Evolutionary conservation across 2,888 invertebrate genomes (phyloP).

Genomic region (Boloria selene): DNA sequence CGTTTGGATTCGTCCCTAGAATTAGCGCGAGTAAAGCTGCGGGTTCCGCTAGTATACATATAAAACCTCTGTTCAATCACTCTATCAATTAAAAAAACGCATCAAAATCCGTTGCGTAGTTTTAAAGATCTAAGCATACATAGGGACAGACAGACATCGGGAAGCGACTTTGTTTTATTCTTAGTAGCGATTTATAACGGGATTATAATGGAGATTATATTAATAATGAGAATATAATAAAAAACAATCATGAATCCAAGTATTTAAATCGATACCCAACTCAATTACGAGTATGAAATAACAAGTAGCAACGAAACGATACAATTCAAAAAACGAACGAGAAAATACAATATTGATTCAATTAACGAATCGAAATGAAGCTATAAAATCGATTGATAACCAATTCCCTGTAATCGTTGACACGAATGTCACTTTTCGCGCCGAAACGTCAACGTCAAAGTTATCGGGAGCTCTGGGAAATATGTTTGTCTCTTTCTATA

Average conservation of each 20-base stretch:
- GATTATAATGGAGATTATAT: no score
- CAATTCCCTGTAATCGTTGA: slow-evolving; percentile 58
- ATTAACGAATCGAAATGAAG: slow-evolving; percentile 56
- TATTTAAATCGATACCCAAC: background rate
- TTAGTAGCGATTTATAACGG: no score
- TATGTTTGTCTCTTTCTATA: slow-evolving; percentile 59
- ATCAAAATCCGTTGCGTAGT: no score
- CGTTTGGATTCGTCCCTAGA: no score
- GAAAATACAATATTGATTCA: slow-evolving; percentile 38
- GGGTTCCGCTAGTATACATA: no score
- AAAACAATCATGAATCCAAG: background rate
- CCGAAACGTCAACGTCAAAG: slow-evolving; percentile 66
- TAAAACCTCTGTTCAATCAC: no score
- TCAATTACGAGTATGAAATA: background rate
- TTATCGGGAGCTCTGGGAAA: slow-evolving; percentile 44
- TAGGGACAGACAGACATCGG: no score
- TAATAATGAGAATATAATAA: no score
- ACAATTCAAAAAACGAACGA: slow-evolving; percentile 15
- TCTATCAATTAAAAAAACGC: no score
- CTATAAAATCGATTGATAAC: slow-evolving; percentile 65
- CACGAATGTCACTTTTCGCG: slow-evolving; percentile 75
- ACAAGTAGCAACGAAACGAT: background rate
- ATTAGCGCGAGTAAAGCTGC: no score
- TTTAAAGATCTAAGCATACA: no score
- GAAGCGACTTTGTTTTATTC: no score